Evolutionary conservation across 2,888 invertebrate genomes (phyloP).

Genomic region (Cartodere bifasciata): DNA sequence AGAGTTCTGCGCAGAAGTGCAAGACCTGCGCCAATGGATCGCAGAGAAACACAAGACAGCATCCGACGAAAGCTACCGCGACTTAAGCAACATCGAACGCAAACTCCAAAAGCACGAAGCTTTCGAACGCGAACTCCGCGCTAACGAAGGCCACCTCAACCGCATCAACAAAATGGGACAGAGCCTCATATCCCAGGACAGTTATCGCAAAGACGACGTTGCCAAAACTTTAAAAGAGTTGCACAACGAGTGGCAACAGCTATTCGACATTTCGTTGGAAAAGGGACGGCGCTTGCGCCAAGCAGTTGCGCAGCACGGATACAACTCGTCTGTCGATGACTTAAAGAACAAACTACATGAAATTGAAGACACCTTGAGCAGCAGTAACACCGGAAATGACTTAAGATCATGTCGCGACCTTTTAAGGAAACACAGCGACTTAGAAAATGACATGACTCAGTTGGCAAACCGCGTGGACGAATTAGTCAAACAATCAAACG

Average conservation of each 20-base stretch:
- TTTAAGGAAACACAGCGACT: constrained; percentile 74
- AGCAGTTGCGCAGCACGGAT: constrained; percentile 71
- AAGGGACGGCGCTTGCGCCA: constrained; percentile 70
- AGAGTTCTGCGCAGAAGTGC: constrained; percentile 83
- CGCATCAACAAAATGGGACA: constrained; percentile 74
- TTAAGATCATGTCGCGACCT: constrained; percentile 55
- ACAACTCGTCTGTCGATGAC: constrained; percentile 75
- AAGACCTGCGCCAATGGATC: constrained; percentile 83
- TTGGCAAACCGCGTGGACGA: constrained; percentile 72
- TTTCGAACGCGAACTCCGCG: constrained; percentile 86
- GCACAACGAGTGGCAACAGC: constrained; percentile 65
- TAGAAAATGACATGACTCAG: constrained; percentile 77
- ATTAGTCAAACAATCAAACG: constrained; percentile 67
- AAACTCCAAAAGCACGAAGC: constrained; percentile 95
- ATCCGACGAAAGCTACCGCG: constrained; percentile 84
- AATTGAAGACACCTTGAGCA: constrained; percentile 63
- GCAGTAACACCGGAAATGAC: constrained; percentile 78
- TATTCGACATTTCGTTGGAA: constrained; percentile 52
- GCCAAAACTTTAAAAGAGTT: constrained; percentile 52
- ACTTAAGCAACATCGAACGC: constrained; percentile 76
- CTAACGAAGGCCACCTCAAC: constrained; percentile 85
- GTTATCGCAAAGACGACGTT: constrained; percentile 59
- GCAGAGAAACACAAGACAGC: constrained; percentile 84
- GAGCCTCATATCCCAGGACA: constrained; percentile 55
- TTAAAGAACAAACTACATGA: constrained; percentile 78